phyloP scores from a whole-genome alignment of 1,140 invertebrate genomes.

The Papilio machaon region DNA sequence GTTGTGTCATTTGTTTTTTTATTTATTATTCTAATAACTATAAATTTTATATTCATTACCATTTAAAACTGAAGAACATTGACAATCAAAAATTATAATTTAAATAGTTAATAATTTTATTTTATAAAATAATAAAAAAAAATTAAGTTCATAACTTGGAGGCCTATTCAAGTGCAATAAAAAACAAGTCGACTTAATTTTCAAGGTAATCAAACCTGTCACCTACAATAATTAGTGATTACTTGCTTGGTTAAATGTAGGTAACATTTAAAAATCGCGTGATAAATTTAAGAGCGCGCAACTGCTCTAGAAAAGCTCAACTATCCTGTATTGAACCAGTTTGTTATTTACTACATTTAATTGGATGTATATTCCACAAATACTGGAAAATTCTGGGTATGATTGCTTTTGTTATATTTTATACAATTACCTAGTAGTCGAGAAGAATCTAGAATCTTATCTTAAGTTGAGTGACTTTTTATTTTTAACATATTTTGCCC shows the following conservation, averaged over 20 bases:
- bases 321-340: constrained; percentile 19
- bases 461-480: neutral
- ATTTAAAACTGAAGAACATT: neutral
- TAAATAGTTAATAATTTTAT: neutral
- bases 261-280: constrained; percentile 22
- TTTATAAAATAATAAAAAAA: neutral
- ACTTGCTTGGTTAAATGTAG: constrained; percentile 25
- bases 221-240: constrained; percentile 25
- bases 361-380: neutral
- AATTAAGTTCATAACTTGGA: neutral
- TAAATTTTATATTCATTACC: neutral
- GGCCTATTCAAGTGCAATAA: constrained; percentile 8
- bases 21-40: neutral
- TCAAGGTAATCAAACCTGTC: constrained; percentile 32
- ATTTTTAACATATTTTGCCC: no score
- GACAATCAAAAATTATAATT: neutral
- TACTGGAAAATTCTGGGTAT: constrained; percentile 4
- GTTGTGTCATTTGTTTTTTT: neutral
- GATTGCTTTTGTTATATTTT: neutral
- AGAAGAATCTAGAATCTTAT: neutral
- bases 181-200: constrained; percentile 28
- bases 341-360: constrained; percentile 17
- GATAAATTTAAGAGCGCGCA: neutral
- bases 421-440: neutral
- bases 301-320: constrained; percentile 13